phyloP scores from a whole-genome alignment of 2,888 invertebrate genomes.

The Aspidapion aeneum region DNA sequence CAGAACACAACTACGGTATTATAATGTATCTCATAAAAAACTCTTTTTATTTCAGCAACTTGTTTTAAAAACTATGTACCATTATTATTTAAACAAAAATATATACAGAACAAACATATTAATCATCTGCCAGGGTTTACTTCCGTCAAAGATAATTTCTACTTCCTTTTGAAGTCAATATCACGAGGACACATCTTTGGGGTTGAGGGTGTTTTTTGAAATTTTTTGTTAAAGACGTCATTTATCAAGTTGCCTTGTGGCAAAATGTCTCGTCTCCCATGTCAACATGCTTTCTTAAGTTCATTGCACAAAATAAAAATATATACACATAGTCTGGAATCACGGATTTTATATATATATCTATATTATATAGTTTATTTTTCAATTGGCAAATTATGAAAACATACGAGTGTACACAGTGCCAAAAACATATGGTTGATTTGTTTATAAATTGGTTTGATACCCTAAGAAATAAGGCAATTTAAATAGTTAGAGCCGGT shows the following conservation, averaged over 20 bases:
- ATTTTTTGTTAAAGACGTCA: not conserved
- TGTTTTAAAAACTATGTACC: not conserved
- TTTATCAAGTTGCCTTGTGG: not conserved
- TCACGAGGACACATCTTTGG: not conserved
- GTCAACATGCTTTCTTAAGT: not conserved
- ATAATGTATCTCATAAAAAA: too few species aligned
- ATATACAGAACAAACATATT: not conserved
- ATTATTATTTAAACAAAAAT: conserved; percentile 2
- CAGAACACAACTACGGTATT: too few species aligned
- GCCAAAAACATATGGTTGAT: too few species aligned
- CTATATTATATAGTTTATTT: too few species aligned
- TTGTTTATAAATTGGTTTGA: too few species aligned
- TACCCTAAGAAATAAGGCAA: too few species aligned
- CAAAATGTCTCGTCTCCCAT: not conserved
- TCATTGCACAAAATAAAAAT: too few species aligned
- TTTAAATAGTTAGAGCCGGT: too few species aligned
- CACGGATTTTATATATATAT: too few species aligned
- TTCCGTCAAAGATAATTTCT: conserved; percentile 2
- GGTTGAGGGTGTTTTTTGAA: not conserved
- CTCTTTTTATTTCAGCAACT: not conserved
- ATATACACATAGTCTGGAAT: too few species aligned
- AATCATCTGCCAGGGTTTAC: not conserved
- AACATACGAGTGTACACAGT: too few species aligned
- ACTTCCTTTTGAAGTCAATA: conserved; percentile 2
- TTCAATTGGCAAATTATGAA: too few species aligned